Conservation (phyloP, 2,888 invertebrate genomes). For the Amorpha juglandis region DNA sequence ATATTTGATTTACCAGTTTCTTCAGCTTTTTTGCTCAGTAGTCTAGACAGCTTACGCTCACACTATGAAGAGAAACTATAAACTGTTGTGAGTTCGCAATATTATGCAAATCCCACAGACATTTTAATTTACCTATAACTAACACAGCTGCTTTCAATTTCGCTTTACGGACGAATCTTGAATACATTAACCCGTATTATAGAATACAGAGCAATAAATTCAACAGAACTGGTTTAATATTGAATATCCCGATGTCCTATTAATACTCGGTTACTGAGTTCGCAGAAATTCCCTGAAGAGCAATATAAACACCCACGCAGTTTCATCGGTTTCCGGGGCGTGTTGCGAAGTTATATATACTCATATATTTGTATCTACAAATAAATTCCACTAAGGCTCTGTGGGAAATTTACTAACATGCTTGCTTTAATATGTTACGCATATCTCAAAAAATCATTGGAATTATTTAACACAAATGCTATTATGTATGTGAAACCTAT, state of each 20-base stretch:
- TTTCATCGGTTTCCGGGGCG: not conserved
- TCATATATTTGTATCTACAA: not conserved
- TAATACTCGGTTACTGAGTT: constrained; percentile 12
- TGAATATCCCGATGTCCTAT: constrained; percentile 2
- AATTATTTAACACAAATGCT: no score
- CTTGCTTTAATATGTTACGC: no score
- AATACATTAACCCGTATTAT: constrained; percentile 9
- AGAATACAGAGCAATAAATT: constrained; percentile 11
- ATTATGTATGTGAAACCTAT: no score
- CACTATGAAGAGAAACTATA: not conserved
- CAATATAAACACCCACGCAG: constrained; percentile 3
- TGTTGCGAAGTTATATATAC: not conserved
- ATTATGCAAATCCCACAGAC: constrained; percentile 4
- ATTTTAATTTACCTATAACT: constrained; percentile 17
- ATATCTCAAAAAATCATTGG: no score
- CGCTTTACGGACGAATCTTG: constrained; percentile 4
- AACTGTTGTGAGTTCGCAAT: not conserved
- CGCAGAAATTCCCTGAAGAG: constrained; percentile 3
- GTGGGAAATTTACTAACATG: no score
- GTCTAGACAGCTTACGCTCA: not conserved
- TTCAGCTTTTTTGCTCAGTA: not conserved
- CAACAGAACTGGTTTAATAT: constrained; percentile 15
- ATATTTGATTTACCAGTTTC: no score
- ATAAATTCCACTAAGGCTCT: not conserved
- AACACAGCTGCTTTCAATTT: constrained; percentile 19